Evolutionary conservation across 2,797 vertebrate species (phyloP).

Genomic region (Eidolon dupreanum): DNA sequence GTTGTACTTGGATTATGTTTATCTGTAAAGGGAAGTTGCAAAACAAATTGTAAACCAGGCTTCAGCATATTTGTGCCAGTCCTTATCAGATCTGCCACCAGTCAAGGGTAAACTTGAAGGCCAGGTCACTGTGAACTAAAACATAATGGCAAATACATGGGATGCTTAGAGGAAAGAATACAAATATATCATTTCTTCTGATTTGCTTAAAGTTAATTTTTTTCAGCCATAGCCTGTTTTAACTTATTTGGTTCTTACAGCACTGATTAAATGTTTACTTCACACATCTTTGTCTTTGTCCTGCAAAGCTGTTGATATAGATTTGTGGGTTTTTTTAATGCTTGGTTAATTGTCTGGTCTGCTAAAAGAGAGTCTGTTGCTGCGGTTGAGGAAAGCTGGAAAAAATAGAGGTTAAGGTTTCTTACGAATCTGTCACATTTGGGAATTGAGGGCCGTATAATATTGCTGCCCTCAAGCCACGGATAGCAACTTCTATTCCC

Average conservation of each 20-base stretch:
- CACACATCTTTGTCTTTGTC: slow-evolving; percentile 79
- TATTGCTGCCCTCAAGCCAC: slow-evolving; percentile 72
- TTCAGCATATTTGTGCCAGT: slow-evolving; percentile 66
- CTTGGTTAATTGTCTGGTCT: slow-evolving; percentile 81
- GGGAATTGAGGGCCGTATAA: slow-evolving; percentile 71
- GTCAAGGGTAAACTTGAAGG: slow-evolving; percentile 46
- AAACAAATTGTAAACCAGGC: slow-evolving; percentile 82
- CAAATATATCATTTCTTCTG: not conserved
- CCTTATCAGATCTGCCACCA: slow-evolving; percentile 73
- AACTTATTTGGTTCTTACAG: slow-evolving; percentile 52
- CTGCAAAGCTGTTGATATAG: slow-evolving; percentile 81
- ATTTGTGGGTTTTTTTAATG: slow-evolving; percentile 84
- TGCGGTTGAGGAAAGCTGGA: slow-evolving; percentile 80
- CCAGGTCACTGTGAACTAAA: slow-evolving; percentile 61
- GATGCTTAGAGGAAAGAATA: slow-evolving; percentile 5
- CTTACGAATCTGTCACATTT: slow-evolving; percentile 76
- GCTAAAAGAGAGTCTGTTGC: slow-evolving; percentile 72
- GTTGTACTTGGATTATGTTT: slow-evolving; percentile 73
- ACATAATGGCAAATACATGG: slow-evolving; percentile 38
- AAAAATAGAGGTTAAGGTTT: slow-evolving; percentile 82
- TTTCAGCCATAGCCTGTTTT: slow-evolving; percentile 17
- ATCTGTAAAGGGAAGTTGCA: slow-evolving; percentile 74
- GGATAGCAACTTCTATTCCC: slow-evolving; percentile 57
- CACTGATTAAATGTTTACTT: slow-evolving; percentile 73
- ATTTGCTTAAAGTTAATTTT: not conserved